Percentiles rank a stretch among this genome's conserved stretches.
Conservation (phyloP, 2,888 invertebrate species). For the Volucella inanis region DNA sequence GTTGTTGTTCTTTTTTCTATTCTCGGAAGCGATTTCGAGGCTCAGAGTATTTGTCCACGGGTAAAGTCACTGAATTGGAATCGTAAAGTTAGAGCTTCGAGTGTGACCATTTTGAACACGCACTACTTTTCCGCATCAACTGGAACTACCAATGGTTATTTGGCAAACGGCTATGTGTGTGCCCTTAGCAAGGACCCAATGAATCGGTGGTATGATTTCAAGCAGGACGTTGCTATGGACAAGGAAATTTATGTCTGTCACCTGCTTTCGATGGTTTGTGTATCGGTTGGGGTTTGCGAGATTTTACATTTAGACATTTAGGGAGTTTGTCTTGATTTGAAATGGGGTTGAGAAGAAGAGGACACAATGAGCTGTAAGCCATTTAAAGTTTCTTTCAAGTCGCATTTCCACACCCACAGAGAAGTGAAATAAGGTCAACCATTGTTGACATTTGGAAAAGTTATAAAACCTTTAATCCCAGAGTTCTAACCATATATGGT, state of each 20-base stretch:
- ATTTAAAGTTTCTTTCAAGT: background rate
- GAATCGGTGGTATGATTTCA: too few relatives aligned
- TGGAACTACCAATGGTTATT: slow-evolving; percentile 46
- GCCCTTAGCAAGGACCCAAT: slow-evolving; percentile 10
- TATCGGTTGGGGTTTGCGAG: background rate
- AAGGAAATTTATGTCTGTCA: slow-evolving; percentile 63
- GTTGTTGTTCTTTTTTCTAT: background rate
- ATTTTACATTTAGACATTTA: slow-evolving; percentile 32
- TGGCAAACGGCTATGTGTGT: slow-evolving; percentile 17
- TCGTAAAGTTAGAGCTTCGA: slow-evolving; percentile 19
- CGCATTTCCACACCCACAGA: background rate
- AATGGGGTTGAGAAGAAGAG: background rate
- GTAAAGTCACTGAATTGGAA: slow-evolving; percentile 29
- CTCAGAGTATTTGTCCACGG: background rate
- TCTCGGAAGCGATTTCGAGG: background rate
- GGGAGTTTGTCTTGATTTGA: background rate
- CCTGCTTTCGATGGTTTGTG: slow-evolving; percentile 59
- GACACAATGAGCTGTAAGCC: slow-evolving; percentile 30
- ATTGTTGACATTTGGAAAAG: slow-evolving; percentile 15
- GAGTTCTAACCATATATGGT: too few relatives aligned
- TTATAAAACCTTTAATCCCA: background rate
- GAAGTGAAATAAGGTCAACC: slow-evolving; percentile 7
- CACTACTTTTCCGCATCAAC: slow-evolving; percentile 62
- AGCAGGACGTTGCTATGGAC: slow-evolving; percentile 20
- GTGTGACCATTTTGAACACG: slow-evolving; percentile 62